Evolutionary conservation across 2,888 invertebrate genomes (phyloP), one percentile per base, ranked within the genome.

Genomic region (Yponomeuta plumbellus): DNA sequence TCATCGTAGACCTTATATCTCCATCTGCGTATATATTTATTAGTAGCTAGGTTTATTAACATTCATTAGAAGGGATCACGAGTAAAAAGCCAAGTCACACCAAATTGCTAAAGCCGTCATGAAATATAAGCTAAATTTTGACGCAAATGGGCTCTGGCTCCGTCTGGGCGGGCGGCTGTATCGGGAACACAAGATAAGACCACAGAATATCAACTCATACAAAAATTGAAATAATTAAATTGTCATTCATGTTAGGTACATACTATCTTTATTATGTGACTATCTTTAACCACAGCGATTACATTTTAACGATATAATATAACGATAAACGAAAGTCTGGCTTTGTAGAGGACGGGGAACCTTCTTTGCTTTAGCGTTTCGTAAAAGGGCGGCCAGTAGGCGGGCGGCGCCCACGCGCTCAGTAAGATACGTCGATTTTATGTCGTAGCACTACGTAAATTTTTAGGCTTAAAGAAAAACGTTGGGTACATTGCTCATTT

Each of bases 391-490:
- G 68, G 68, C 64, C 72, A 66, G 65, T 69, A 13, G 66, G 65
- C 67, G 66, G 68, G 67, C 70, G 68, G 68, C 68, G 76, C 80
- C 83, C 77, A 80, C 80, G 77, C 77, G 74, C 2, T 8, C 44
- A 44, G 44, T 13, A 13, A 8, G 4, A 26, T 2, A 26, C 10
- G n/a, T n/a, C n/a, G n/a, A n/a, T n/a, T n/a, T n/a, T n/a, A n/a
- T n/a, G n/a, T n/a, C n/a, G 10, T 2, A 44, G 44, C 10, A 44
- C 10, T 44, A 44, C 44, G 44, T 44, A 2, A 44, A 44, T 44
- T 44, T 44, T 44, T 11, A 44, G 44, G 13, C 44, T 11, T 13
- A 44, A 44, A 11, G 13, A 44, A 44, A 13, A 13, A 13, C 44
- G 44, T 2, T 6, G 10, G 44, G 2, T 1, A 44, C 10, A 6